Evolutionary conservation across 2,113 vertebrate genomes (phyloP), one percentile per base, ranked within the genome.

Genomic region (Gallinago undulata): DNA sequence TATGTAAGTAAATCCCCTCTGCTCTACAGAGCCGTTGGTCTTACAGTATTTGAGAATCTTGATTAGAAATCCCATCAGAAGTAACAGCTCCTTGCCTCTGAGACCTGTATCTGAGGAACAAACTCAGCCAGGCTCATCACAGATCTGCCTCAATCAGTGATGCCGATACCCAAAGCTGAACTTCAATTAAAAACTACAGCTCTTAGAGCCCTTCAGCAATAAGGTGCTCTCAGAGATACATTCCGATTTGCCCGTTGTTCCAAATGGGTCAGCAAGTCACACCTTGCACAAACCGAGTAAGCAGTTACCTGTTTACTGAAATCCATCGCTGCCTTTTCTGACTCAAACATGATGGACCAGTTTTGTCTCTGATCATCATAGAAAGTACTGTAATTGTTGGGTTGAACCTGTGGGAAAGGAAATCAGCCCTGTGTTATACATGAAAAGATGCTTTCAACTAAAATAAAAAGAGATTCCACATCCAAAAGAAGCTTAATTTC

Each of bases 321-420:
- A 87, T 99, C 99, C 69, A 96, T 80, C 0, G 98, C 98, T 16
- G 97, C 96, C 67, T 99, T 99, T 81, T 99, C 99, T 0, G 98
- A 98, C 67, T 99, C 99, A 96, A 99, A 99, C 99, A 99, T 99
- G 84, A 99, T 96, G 21, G 99, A 99, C 99, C 99, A 99, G 97
- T 99, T 99, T 95, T 99, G 99, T 63, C 99, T 98, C 97, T 99
- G 99, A 85, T 99, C 99, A 79, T 99, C 99, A 33, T 99, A 99
- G 95, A 99, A 99, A 0, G 99, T 99, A 87, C 98, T 99, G 90
- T 99, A 99, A 94, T 99, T 99, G 97, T 99, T 99, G 70, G 98
- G 98, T 43, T 98, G 99, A 74, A 99, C 98, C 99, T 99, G 95
- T 50, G 35, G 39, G 91, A 87, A 85, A 88, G 81, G 55, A 89